These are phyloP conservation scores for Thaleichthys pacificus DNA, from an alignment of 2,797 vertebrate species.

Conservation along the genomic window DNA sequence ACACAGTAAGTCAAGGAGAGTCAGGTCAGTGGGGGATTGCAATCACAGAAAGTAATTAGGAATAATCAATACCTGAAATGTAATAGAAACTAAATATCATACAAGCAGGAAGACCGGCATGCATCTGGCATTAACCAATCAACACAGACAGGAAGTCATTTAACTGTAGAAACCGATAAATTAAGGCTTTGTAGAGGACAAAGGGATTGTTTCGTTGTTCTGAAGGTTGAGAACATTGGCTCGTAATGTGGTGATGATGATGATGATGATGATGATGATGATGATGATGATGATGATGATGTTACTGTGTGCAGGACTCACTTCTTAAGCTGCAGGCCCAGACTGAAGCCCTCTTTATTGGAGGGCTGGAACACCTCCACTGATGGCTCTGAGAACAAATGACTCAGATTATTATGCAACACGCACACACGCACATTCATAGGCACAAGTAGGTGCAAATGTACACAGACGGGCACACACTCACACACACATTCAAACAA, in stretches of 20 bases:
- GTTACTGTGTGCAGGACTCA: slow-evolving; percentile 65
- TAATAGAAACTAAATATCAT: no score
- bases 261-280: not conserved
- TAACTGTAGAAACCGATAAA: not conserved
- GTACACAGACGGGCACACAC: slow-evolving; percentile 19
- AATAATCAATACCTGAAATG: not conserved
- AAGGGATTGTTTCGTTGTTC: no score
- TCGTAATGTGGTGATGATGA: not conserved
- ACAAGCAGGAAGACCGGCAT: no score
- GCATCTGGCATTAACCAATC: not conserved
- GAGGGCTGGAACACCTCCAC: slow-evolving; percentile 98
- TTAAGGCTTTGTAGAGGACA: no score
- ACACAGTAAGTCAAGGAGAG: not conserved
- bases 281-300: not conserved
- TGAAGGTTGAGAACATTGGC: no score
- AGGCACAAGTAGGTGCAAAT: slow-evolving; percentile 27
- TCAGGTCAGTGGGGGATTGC: not conserved
- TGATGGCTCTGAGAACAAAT: slow-evolving; percentile 84
- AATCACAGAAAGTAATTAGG: not conserved
- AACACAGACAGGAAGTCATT: not conserved
- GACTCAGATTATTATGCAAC: slow-evolving; percentile 38
- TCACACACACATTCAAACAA: not conserved
- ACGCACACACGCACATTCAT: not conserved
- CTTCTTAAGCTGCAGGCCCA: slow-evolving; percentile 98
- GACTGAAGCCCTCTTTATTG: slow-evolving; percentile 95